Percentiles rank a stretch among this genome's conserved stretches.
Conservation (phyloP, 2,888 invertebrate genomes). For the Hermaeophaga mercurialis region DNA sequence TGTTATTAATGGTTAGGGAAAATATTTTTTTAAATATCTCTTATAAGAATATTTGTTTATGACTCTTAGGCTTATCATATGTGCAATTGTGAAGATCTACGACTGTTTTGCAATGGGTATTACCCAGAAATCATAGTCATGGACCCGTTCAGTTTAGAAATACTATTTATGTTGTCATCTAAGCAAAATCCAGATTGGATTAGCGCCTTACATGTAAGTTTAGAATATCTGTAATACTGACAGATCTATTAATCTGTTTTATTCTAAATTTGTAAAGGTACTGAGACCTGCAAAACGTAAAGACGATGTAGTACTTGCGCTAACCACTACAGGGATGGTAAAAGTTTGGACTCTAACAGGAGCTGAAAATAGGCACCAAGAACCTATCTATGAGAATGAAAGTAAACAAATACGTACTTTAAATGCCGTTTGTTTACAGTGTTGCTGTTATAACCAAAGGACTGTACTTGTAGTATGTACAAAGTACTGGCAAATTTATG, state of each 20-base stretch:
- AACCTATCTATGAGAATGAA: constrained; percentile 94
- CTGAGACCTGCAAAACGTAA: constrained; percentile 75
- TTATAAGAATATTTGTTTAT: too few relatives aligned
- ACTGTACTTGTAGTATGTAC: constrained; percentile 97
- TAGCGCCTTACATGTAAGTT: constrained; percentile 86
- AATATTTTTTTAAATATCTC: too few relatives aligned
- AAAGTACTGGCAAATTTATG: constrained; percentile 93
- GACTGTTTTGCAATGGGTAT: constrained; percentile 96
- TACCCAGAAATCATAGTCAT: constrained; percentile 97
- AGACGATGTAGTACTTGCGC: constrained; percentile 94
- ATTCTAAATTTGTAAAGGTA: constrained; percentile 61
- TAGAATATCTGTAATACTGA: neutral
- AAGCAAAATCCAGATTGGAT: constrained; percentile 99
- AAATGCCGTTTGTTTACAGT: constrained; percentile 90
- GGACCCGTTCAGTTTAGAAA: constrained; percentile 94
- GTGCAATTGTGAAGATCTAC: constrained; percentile 80
- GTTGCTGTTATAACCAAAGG: constrained; percentile 94
- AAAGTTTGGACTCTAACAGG: constrained; percentile 96
- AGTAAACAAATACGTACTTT: constrained; percentile 95
- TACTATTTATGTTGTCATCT: constrained; percentile 89
- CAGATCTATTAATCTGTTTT: neutral
- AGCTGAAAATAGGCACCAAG: constrained; percentile 83
- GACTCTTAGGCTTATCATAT: constrained; percentile 83
- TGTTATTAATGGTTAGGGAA: too few relatives aligned
- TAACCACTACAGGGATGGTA: constrained; percentile 94